phyloP scores from a whole-genome alignment of 1,140 invertebrate species.

The Drosophila parabipectinata region DNA sequence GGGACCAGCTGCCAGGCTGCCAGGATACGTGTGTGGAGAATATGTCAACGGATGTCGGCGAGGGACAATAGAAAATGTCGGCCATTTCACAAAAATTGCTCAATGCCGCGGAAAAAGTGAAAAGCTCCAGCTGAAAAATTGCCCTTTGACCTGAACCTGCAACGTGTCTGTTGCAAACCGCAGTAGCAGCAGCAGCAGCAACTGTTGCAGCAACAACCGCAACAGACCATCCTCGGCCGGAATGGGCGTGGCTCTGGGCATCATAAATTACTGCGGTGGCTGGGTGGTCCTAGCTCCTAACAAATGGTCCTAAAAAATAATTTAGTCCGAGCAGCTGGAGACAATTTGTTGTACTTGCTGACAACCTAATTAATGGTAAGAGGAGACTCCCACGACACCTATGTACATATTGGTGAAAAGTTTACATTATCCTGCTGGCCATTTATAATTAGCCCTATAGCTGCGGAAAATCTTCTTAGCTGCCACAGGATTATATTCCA shows the following conservation, averaged over 20 bases:
- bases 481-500: slow-evolving; percentile 12
- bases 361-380: slow-evolving; percentile 27
- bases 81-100: slow-evolving; percentile 45
- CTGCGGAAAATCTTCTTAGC: slow-evolving; percentile 10
- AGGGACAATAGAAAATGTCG: slow-evolving; percentile 50
- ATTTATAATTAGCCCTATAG: slow-evolving; percentile 28
- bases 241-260: slow-evolving; percentile 36
- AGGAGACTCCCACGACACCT: slow-evolving; percentile 9
- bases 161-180: background rate
- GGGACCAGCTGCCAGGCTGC: slow-evolving; percentile 40
- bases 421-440: background rate
- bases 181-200: slow-evolving; percentile 21
- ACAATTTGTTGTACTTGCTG: slow-evolving; percentile 8
- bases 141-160: slow-evolving; percentile 37
- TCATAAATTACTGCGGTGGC: slow-evolving; percentile 44
- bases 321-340: slow-evolving; percentile 25
- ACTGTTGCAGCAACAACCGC: slow-evolving; percentile 50
- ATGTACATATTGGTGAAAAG: background rate
- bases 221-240: background rate
- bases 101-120: slow-evolving; percentile 5
- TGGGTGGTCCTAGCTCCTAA: slow-evolving; percentile 3
- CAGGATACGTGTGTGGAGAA: slow-evolving; percentile 35
- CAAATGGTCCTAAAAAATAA: slow-evolving; percentile 35
- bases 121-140: slow-evolving; percentile 22
- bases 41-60: slow-evolving; percentile 56